A percentile compares a stretch with the other conserved stretches of the same genome.
phyloP scores from a whole-genome alignment of 2,888 invertebrate species.

The Oscheius sp. region DNA sequence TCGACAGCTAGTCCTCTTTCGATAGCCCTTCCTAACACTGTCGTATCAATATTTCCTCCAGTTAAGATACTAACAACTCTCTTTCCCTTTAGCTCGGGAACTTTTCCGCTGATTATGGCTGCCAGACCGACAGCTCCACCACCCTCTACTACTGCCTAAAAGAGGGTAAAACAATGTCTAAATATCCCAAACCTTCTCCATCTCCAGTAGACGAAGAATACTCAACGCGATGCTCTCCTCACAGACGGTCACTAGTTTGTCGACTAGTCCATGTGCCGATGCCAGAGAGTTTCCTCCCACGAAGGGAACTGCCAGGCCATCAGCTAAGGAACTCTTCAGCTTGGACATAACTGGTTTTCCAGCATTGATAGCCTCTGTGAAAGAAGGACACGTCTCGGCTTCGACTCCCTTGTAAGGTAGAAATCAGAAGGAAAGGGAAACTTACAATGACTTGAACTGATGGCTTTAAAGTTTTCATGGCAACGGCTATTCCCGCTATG shows the following conservation, averaged over 20 bases:
- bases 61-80: constrained; percentile 73
- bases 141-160: constrained; percentile 86
- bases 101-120: constrained; percentile 82
- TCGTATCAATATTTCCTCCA: constrained; percentile 75
- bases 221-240: constrained; percentile 74
- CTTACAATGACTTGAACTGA: constrained; percentile 85
- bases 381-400: constrained; percentile 89
- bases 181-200: constrained; percentile 56
- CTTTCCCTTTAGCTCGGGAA: constrained; percentile 84
- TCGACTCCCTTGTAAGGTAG: constrained; percentile 80
- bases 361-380: constrained; percentile 79
- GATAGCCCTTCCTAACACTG: constrained; percentile 73
- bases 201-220: constrained; percentile 73
- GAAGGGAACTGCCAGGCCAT: constrained; percentile 86
- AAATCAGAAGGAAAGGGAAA: constrained; percentile 61
- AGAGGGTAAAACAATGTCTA: constrained; percentile 78
- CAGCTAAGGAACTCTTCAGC: constrained; percentile 82
- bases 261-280: constrained; percentile 80
- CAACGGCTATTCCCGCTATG: constrained; percentile 88
- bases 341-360: constrained; percentile 79
- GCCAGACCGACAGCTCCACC: constrained; percentile 85
- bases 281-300: constrained; percentile 86
- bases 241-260: constrained; percentile 72
- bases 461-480: constrained; percentile 86
- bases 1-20: constrained; percentile 73